These are phyloP conservation scores for Aramus guarauna DNA, from an alignment of 2,113 vertebrate species.

Conservation along the genomic window DNA sequence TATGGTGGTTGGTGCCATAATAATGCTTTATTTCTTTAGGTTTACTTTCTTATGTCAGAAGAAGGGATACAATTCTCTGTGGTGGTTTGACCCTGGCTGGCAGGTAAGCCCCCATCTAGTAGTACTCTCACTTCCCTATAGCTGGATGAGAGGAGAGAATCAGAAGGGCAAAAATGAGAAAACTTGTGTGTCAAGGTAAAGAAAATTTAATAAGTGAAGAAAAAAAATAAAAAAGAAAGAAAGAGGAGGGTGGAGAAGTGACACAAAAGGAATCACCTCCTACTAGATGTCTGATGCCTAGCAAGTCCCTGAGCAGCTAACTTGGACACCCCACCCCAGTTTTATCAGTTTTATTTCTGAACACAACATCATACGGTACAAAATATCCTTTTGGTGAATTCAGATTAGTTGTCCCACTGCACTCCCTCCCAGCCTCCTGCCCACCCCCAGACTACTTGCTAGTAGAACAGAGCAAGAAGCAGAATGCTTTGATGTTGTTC, in stretches of 20 bases:
- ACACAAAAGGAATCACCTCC: background rate
- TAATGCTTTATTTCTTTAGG: background rate
- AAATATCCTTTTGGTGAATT: background rate
- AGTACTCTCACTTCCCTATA: background rate
- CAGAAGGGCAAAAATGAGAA: background rate
- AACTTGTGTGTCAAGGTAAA: background rate
- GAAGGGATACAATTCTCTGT: background rate
- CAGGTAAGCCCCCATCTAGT: background rate
- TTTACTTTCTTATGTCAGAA: background rate
- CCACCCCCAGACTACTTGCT: background rate
- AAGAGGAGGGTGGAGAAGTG: background rate
- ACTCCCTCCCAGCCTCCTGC: background rate
- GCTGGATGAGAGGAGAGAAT: background rate
- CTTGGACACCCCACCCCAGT: accelerated
- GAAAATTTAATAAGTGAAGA: background rate
- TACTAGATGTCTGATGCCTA: background rate
- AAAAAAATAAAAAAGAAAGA: too few relatives aligned
- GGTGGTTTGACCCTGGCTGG: background rate
- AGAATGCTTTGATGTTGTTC: background rate
- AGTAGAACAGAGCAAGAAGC: background rate
- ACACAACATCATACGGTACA: background rate
- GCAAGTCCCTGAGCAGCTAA: accelerated
- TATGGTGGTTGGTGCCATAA: background rate
- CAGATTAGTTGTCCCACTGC: background rate
- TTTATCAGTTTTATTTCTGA: background rate